Conservation (phyloP, 2,797 vertebrate genomes). For the Numenius phaeopus region DNA sequence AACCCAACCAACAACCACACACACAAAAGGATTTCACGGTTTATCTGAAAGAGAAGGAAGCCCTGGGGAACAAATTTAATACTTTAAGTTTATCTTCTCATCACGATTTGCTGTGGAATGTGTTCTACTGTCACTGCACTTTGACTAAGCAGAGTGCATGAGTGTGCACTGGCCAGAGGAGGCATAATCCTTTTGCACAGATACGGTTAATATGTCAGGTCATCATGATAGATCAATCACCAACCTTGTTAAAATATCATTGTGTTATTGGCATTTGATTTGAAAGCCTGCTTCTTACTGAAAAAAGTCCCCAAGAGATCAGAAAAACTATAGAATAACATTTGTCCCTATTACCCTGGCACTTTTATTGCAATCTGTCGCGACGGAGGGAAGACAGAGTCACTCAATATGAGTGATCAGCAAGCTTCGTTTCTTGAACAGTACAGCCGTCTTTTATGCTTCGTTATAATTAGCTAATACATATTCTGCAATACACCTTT, state of each 20-base stretch:
- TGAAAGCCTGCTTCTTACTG: neutral
- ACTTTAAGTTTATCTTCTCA: neutral
- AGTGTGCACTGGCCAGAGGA: neutral
- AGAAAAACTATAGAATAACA: neutral
- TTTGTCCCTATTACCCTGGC: neutral
- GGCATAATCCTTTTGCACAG: neutral
- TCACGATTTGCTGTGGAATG: neutral
- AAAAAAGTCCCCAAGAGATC: neutral
- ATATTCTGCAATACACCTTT: too few relatives aligned
- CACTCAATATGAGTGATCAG: too few relatives aligned
- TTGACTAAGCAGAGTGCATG: neutral
- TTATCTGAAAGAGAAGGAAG: constrained; percentile 18
- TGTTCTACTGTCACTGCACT: neutral
- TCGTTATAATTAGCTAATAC: too few relatives aligned
- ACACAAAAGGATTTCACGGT: neutral
- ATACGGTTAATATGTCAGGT: neutral
- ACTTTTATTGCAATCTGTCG: neutral
- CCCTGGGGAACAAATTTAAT: neutral
- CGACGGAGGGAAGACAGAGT: too few relatives aligned
- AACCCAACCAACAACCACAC: neutral
- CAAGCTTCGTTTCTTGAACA: too few relatives aligned
- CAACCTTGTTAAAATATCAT: neutral
- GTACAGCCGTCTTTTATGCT: too few relatives aligned
- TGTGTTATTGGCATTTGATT: neutral
- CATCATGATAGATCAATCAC: neutral